Evolutionary conservation across 2,888 invertebrate genomes (phyloP).

Genomic region (Thecocarcelia acutangulata): DNA sequence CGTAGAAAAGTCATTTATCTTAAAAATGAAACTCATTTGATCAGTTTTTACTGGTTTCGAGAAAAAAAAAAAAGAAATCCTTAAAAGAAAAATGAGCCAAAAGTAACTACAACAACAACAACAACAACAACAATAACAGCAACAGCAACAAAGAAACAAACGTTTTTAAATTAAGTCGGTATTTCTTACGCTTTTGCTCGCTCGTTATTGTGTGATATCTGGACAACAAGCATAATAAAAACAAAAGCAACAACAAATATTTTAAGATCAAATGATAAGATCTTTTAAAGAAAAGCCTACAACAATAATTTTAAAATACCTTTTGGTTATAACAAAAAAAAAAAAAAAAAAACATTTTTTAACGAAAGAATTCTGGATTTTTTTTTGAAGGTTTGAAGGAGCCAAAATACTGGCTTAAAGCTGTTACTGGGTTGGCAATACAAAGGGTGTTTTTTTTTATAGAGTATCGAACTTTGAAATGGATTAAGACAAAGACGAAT

Average conservation of each 20-base stretch:
- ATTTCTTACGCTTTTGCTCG: conserved; percentile 36
- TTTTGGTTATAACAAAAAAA: conserved; percentile 23
- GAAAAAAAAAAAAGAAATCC: conserved; percentile 35
- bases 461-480: too few relatives aligned
- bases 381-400: neutral
- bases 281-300: conserved; percentile 42
- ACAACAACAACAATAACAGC: conserved; percentile 27
- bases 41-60: conserved; percentile 47
- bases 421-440: conserved; percentile 4
- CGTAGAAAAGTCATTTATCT: conserved; percentile 64
- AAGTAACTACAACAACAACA: conserved; percentile 31
- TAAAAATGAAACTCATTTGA: conserved; percentile 62
- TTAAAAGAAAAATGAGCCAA: conserved; percentile 55
- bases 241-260: conserved; percentile 27
- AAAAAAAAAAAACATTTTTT: neutral
- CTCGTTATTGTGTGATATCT: conserved; percentile 33
- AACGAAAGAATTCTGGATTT: neutral
- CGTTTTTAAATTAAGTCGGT: conserved; percentile 48
- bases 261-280: conserved; percentile 65
- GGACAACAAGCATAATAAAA: conserved; percentile 9
- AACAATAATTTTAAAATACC: conserved; percentile 38
- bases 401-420: neutral
- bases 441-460: too few relatives aligned
- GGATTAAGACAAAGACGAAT: too few relatives aligned
- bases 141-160: conserved; percentile 38